These are phyloP conservation scores for Cercocebus atys DNA, from an alignment of 2,113 vertebrate species.

Conservation along the genomic window DNA sequence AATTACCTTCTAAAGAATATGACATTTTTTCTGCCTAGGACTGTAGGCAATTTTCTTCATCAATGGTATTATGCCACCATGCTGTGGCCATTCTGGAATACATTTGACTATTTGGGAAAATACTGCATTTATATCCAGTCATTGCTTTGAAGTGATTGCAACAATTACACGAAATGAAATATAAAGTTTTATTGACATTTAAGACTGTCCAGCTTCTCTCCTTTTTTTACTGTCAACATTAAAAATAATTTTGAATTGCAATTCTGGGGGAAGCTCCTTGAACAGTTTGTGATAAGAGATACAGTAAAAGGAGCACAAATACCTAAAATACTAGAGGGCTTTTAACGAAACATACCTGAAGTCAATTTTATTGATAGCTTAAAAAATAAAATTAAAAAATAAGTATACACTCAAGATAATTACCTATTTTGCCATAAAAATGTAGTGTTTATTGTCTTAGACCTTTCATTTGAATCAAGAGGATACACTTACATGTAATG, in stretches of 20 bases:
- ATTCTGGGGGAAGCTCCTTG: neutral
- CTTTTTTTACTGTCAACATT: neutral
- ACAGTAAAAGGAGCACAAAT: neutral
- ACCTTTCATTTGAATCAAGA: neutral
- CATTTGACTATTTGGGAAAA: neutral
- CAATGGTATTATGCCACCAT: neutral
- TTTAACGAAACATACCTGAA: neutral
- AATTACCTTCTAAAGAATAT: constrained; percentile 31
- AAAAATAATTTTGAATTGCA: neutral
- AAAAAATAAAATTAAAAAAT: neutral
- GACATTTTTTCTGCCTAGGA: neutral
- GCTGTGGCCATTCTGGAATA: neutral
- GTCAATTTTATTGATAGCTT: neutral
- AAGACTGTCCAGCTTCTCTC: neutral
- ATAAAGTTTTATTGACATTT: neutral
- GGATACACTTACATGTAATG: neutral
- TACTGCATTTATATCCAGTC: neutral
- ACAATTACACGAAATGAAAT: neutral
- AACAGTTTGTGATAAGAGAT: neutral
- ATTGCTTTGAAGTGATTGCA: constrained; percentile 15
- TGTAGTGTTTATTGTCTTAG: neutral
- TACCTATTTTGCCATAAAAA: neutral
- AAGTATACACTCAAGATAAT: neutral
- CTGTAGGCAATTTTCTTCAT: constrained; percentile 32
- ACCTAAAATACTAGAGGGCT: neutral